phyloP scores from a whole-genome alignment of 2,113 vertebrate genomes.

The Anoura caudifer region DNA sequence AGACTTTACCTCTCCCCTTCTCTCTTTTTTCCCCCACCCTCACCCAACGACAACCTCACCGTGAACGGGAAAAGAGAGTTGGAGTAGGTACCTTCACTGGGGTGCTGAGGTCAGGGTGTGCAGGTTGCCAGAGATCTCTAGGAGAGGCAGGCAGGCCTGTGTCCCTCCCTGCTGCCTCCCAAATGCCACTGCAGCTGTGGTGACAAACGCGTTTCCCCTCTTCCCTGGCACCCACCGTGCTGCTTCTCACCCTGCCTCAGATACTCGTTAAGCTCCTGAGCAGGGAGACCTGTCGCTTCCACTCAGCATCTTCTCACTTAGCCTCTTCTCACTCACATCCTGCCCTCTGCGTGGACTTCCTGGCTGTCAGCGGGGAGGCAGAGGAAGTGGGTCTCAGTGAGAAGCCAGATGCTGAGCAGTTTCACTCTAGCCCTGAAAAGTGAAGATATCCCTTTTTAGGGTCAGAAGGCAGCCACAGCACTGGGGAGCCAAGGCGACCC shows the following conservation, averaged over 20 bases:
- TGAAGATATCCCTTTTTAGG: not conserved
- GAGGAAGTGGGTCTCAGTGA: not conserved
- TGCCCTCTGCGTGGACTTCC: not conserved
- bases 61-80: not conserved
- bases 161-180: not conserved
- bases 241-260: not conserved
- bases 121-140: not conserved
- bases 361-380: not conserved
- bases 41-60: not conserved
- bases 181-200: rapidly evolving
- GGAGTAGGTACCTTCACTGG: not conserved
- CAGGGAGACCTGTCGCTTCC: not conserved
- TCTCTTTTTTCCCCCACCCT: not conserved
- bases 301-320: not conserved
- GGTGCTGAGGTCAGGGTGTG: not conserved
- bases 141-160: not conserved
- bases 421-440: not conserved
- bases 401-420: not conserved
- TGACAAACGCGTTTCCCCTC: not conserved
- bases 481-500: not conserved
- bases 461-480: not conserved
- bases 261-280: not conserved
- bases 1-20: not conserved
- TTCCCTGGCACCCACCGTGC: rapidly evolving
- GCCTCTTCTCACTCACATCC: not conserved